A percentile compares a stretch with the other conserved stretches of the same genome.
Conservation (phyloP, 2,888 invertebrate genomes). For the Nemapogon koenigi region DNA sequence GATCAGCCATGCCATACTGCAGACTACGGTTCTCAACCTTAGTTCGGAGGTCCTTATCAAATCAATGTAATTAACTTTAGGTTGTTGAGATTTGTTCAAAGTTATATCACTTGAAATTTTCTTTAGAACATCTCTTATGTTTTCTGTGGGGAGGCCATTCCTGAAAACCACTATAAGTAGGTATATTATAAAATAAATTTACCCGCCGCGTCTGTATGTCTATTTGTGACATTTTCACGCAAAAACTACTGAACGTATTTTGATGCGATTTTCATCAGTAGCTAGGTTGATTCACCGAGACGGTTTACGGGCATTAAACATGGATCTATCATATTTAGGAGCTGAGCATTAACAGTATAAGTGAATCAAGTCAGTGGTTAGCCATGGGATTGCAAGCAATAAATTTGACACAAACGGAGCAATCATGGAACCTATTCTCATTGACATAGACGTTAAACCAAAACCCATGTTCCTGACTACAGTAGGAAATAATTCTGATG, state of each 20-base stretch:
- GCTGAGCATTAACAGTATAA: no score
- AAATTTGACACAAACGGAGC: conserved; percentile 81
- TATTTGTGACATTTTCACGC: no score
- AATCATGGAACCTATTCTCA: conserved; percentile 82
- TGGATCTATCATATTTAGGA: no score
- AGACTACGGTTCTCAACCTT: conserved; percentile 68
- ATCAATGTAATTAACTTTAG: conserved; percentile 63
- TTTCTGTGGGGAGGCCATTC: conserved; percentile 54
- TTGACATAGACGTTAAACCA: conserved; percentile 83
- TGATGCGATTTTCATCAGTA: no score
- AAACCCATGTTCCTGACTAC: conserved; percentile 86
- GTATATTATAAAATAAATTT: no score
- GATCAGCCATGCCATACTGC: conserved; percentile 79
- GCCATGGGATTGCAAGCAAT: conserved; percentile 53
- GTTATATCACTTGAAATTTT: conserved; percentile 30
- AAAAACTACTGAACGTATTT: no score
- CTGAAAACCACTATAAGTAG: no score
- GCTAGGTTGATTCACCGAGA: no score
- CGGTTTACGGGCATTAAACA: no score
- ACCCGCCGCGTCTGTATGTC: no score
- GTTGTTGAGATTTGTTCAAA: conserved; percentile 21
- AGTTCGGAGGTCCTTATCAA: conserved; percentile 70
- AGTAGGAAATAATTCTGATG: conserved; percentile 88
- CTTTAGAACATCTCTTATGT: conserved; percentile 48
- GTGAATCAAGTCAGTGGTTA: no score